Conservation (phyloP, 2,888 invertebrate species). For the Ferrisia virgata region DNA sequence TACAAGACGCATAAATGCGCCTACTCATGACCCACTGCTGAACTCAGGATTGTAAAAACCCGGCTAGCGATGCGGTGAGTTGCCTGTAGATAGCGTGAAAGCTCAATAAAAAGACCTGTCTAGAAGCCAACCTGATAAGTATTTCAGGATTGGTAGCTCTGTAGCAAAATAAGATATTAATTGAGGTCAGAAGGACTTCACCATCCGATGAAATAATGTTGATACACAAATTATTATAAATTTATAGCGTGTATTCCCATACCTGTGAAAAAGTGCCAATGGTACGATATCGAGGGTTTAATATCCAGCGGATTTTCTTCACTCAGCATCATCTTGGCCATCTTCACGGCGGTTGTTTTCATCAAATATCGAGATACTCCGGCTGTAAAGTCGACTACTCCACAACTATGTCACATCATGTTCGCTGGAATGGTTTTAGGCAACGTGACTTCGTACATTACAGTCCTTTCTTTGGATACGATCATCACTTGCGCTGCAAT, state of each 20-base stretch:
- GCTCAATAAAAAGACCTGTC: no score
- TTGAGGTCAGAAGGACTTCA: no score
- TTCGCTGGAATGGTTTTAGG: constrained; percentile 61
- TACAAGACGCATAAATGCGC: no score
- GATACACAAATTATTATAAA: no score
- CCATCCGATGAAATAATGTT: no score
- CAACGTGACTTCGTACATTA: constrained; percentile 63
- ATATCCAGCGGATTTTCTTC: constrained; percentile 61
- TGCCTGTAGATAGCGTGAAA: no score
- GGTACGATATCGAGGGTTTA: constrained; percentile 63
- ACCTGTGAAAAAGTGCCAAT: constrained; percentile 50
- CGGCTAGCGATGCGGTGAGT: no score
- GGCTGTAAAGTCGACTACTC: constrained; percentile 69
- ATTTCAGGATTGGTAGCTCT: no score
- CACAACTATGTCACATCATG: constrained; percentile 68
- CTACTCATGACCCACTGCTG: no score
- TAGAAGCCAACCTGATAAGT: no score
- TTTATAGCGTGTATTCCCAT: not conserved
- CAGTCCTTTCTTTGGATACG: constrained; percentile 63
- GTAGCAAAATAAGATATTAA: no score
- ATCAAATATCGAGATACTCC: constrained; percentile 69
- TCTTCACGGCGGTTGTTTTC: constrained; percentile 63
- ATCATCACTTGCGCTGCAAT: constrained; percentile 61
- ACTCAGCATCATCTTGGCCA: constrained; percentile 63
- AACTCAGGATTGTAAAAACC: no score